These are phyloP conservation scores for Neolamprologus cancellatus DNA, from an alignment of 2,113 vertebrate genomes.

Conservation along the genomic window DNA sequence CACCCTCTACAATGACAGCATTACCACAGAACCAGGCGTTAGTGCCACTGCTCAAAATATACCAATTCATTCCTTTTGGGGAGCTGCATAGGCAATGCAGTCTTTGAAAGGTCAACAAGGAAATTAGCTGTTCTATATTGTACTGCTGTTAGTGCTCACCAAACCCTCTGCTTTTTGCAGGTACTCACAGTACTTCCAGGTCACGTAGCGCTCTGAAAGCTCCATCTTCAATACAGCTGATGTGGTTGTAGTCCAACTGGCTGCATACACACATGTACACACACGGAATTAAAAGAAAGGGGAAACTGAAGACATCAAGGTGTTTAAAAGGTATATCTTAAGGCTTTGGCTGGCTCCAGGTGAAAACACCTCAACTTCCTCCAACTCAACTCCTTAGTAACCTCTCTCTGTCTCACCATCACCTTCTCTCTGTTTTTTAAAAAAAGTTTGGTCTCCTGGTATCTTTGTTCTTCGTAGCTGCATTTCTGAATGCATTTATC, in stretches of 20 bases:
- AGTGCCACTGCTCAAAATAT: not conserved
- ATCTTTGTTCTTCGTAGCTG: conserved; percentile 21
- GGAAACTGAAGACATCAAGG: not conserved
- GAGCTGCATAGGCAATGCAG: not conserved
- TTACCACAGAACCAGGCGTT: not conserved
- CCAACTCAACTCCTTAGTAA: not conserved
- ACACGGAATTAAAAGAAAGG: not conserved
- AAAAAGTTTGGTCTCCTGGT: not conserved
- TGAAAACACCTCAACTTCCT: not conserved
- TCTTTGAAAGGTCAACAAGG: conserved; percentile 35
- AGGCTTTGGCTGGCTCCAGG: not conserved
- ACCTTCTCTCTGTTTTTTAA: not conserved
- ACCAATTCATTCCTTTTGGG: not conserved
- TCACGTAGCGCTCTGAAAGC: conserved; percentile 90
- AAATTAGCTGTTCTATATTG: not conserved
- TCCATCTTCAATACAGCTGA: conserved; percentile 96
- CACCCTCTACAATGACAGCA: not conserved
- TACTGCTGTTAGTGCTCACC: not conserved
- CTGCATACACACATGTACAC: conserved; percentile 65
- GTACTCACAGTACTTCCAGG: conserved; percentile 97
- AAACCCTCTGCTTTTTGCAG: not conserved
- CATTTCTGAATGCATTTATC: conserved; percentile 2
- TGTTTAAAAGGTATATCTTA: not conserved
- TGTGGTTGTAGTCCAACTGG: conserved; percentile 98
- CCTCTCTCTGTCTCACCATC: not conserved